Conservation (phyloP, 2,113 vertebrate species). For the Dermatemys mawii region DNA sequence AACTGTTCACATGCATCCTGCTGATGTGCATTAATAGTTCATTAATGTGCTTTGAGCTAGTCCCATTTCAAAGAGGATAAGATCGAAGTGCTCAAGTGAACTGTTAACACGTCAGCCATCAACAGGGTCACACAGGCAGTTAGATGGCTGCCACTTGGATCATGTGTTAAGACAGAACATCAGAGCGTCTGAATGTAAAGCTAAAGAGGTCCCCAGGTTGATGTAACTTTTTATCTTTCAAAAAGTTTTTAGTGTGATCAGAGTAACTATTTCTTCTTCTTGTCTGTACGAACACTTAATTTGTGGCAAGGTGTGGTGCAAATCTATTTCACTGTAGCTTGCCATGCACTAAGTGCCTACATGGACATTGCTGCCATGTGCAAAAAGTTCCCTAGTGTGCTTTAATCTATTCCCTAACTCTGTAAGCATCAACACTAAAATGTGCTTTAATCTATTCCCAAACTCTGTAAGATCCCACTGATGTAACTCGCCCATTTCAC, state of each 20-base stretch:
- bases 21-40: not conserved
- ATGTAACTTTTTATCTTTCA: not conserved
- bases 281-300: not conserved
- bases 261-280: fast-evolving
- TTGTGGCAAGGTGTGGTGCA: not conserved
- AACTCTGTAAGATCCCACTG: not conserved
- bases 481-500: not conserved
- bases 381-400: not conserved
- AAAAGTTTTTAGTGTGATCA: not conserved
- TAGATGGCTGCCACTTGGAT: not conserved
- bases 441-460: not conserved
- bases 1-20: not conserved
- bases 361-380: not conserved
- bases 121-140: not conserved
- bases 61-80: not conserved
- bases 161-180: not conserved
- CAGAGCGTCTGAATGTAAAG: not conserved
- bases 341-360: not conserved
- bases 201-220: not conserved
- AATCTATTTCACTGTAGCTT: not conserved
- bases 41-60: not conserved
- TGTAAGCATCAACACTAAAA: not conserved
- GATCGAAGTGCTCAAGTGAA: not conserved
- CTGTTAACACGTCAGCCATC: not conserved
- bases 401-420: not conserved